Evolutionary conservation across 2,888 invertebrate genomes (phyloP).

Genomic region (Polydrusus pterygomalis): DNA sequence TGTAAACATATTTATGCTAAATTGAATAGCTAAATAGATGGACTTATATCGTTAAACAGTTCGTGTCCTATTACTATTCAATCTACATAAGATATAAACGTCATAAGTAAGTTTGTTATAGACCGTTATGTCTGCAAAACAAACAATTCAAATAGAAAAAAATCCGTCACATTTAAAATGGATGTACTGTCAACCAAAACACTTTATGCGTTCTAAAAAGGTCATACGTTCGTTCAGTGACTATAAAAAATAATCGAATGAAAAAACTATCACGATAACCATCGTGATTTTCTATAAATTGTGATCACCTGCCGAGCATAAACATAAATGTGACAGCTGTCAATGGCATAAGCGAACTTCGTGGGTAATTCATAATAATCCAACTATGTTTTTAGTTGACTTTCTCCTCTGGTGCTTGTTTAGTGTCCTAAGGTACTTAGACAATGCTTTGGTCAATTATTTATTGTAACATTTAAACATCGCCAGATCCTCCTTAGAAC

Average conservation of each 20-base stretch:
- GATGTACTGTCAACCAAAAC: conserved; percentile 36
- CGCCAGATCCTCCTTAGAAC: conserved; percentile 7
- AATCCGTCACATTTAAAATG: conserved; percentile 29
- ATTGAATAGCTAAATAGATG: no score
- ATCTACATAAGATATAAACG: neutral
- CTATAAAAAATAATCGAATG: conserved; percentile 45
- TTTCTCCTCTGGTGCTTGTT: conserved; percentile 44
- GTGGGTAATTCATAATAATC: conserved; percentile 55
- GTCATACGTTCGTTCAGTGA: conserved; percentile 43
- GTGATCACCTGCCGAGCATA: conserved; percentile 58
- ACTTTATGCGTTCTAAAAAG: conserved; percentile 40
- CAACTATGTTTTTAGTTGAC: conserved; percentile 48
- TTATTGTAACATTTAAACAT: conserved; percentile 42
- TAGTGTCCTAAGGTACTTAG: conserved; percentile 33
- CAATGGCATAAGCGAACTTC: conserved; percentile 53
- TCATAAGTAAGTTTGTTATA: neutral
- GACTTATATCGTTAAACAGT: no score
- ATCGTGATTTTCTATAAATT: conserved; percentile 59
- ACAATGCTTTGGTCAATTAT: conserved; percentile 48
- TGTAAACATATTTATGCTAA: no score
- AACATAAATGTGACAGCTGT: conserved; percentile 59
- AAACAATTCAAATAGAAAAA: conserved; percentile 9
- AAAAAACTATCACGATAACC: conserved; percentile 56
- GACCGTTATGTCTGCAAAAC: conserved; percentile 3
- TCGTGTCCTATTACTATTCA: no score